Evolutionary conservation across 2,113 vertebrate genomes (phyloP).

Genomic region (Corynorhinus townsendii): DNA sequence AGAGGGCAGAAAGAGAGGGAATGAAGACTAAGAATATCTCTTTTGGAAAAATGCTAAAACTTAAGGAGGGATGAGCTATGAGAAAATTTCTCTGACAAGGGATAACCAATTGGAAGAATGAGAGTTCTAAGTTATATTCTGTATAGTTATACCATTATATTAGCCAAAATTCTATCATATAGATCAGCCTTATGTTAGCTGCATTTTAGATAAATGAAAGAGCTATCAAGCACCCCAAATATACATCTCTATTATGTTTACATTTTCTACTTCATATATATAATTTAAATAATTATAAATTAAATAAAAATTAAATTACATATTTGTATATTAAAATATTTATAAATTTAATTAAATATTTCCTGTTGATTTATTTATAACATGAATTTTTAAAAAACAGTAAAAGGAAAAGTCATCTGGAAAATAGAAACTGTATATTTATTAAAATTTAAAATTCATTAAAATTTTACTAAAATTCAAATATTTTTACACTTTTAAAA

Average conservation of each 20-base stretch:
- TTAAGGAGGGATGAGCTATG: background rate
- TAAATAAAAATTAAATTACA: background rate
- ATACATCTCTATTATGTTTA: background rate
- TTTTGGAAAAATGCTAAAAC: background rate
- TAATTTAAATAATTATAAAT: background rate
- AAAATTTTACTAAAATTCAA: background rate
- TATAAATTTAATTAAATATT: background rate
- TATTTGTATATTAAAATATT: background rate
- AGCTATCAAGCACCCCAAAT: background rate
- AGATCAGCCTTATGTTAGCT: background rate
- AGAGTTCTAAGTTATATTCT: background rate
- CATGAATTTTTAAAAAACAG: background rate
- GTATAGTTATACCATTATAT: background rate
- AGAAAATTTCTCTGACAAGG: background rate
- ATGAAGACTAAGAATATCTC: background rate
- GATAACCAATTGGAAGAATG: background rate
- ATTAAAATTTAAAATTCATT: background rate
- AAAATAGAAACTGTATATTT: background rate
- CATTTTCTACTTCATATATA: background rate
- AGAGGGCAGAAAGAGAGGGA: background rate
- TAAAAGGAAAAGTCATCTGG: background rate
- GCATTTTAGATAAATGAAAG: background rate
- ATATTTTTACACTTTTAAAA: background rate
- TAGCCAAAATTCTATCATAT: background rate
- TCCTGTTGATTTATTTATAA: background rate